These are phyloP conservation scores for Phymanthus crucifer DNA, from an alignment of 92 coral and sea anemone species.

Conservation along the genomic window DNA sequence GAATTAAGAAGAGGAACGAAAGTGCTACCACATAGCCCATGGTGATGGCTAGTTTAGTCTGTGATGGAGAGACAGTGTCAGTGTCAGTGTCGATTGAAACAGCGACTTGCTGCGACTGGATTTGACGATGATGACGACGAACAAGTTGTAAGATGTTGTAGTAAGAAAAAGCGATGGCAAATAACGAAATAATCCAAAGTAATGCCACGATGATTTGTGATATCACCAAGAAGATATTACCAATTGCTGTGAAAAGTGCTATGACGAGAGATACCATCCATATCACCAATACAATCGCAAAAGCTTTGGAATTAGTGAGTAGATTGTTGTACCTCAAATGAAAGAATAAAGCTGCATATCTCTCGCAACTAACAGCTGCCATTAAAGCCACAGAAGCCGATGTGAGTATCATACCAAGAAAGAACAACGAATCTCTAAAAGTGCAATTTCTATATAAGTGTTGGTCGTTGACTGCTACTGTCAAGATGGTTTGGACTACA, in stretches of 20 bases:
- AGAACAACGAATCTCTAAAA: background rate
- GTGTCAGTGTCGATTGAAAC: background rate
- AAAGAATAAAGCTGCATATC: conserved; percentile 17
- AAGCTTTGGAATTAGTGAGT: background rate
- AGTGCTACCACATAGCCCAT: conserved; percentile 12
- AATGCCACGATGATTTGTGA: background rate
- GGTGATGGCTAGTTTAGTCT: conserved; percentile 13
- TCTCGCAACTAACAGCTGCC: conserved; percentile 21
- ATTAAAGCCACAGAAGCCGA: background rate
- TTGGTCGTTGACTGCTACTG: background rate
- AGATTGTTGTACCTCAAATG: conserved; percentile 3
- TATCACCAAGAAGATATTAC: background rate
- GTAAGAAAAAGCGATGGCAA: background rate
- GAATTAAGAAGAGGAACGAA: background rate
- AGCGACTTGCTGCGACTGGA: background rate
- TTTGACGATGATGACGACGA: conserved; percentile 3
- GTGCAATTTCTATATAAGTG: background rate
- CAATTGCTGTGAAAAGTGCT: background rate
- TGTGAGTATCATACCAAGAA: background rate
- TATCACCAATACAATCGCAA: background rate
- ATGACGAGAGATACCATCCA: background rate
- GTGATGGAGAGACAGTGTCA: background rate
- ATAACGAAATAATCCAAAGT: background rate
- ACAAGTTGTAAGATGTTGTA: background rate
- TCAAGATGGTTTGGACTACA: conserved; percentile 15